Evolutionary conservation across 2,888 invertebrate genomes (phyloP), one percentile per base, ranked within the genome.

Genomic region (Oxystoma pomonae): DNA sequence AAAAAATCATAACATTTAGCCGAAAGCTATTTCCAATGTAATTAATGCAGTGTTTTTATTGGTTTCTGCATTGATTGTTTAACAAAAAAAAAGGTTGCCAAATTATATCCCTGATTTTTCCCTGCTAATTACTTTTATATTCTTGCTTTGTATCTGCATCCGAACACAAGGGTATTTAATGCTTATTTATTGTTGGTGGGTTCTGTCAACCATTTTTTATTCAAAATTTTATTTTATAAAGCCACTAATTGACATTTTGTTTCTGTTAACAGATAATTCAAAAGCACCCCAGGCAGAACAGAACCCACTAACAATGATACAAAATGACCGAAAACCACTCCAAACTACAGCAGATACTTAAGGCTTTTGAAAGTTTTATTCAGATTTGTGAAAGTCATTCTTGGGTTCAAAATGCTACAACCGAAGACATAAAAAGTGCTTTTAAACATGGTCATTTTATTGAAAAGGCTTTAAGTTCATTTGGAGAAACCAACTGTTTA

Each of bases 381-480:
- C 72, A 76, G 49, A 73, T 85, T 9, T 82, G 83, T 67, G 83
- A 85, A 72, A 79, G 79, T 71, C 78, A 81, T 18, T 74, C 75
- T 61, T 85, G 82, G 84, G 81, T 81, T 20, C 77, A 75, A 65
- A 79, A 77, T 67, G 77, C 81, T 0, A 83, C 82, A 1, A 73
- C 76, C 59, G 77, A 80, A 63, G 84, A 84, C 73, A 77, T 87
- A 1, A 81, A 76, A 73, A 84, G 82, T 72, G 81, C 82, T 19
- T 86, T 88, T 66, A 72, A 83, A 66, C 77, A 83, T 64, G 82
- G 85, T 35, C 73, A 74, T 57, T 85, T 85, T 70, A 76, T 88
- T 21, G 87, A 87, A 74, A 82, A 81, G 66, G 79, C 82, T 62
- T 74, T 85, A 5, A 75, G 77, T 58, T 82, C 80, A 71, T 77